Percentiles rank a stretch among this genome's conserved stretches.
Conservation (phyloP, 2,888 invertebrate species). For the Anagyrus pseudococci region DNA sequence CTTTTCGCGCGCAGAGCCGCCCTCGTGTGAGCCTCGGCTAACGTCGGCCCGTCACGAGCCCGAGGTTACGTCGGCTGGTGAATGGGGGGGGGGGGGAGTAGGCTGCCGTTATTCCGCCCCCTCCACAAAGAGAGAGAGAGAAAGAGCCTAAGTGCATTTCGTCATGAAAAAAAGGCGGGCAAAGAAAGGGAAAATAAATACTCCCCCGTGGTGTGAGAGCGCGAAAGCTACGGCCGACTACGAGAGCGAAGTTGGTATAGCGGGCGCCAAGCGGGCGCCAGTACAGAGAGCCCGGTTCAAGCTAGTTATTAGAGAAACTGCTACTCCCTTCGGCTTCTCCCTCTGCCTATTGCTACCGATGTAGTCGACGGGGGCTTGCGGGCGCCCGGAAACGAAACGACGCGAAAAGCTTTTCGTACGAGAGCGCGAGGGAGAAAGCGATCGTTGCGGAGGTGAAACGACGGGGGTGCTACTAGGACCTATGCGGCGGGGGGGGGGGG, state of each 20-base stretch:
- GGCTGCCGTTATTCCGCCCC: too few relatives aligned
- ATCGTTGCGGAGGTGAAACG: too few relatives aligned
- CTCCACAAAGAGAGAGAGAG: too few relatives aligned
- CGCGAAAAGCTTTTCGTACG: constrained; percentile 39
- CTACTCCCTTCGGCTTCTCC: too few relatives aligned
- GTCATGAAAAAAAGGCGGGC: constrained; percentile 26
- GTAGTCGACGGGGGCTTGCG: background rate
- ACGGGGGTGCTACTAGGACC: too few relatives aligned
- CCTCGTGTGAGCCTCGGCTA: constrained; percentile 21
- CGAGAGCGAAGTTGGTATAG: too few relatives aligned
- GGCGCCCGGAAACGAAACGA: constrained; percentile 43
- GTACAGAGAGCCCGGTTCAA: constrained; percentile 26
- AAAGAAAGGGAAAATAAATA: background rate
- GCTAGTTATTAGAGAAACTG: constrained; percentile 46
- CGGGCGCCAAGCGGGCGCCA: background rate
- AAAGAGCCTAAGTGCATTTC: constrained; percentile 36
- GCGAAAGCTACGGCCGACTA: constrained; percentile 21
- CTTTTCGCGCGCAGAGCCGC: background rate
- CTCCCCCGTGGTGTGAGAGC: background rate
- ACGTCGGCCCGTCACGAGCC: constrained; percentile 18
- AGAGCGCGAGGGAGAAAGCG: background rate
- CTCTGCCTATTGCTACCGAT: too few relatives aligned
- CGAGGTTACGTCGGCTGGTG: background rate
- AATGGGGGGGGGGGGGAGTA: too few relatives aligned
- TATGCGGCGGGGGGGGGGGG: background rate